Evolutionary conservation across 1,140 invertebrate species (phyloP), one percentile per base, ranked within the genome.

Genomic region (Rhopalosiphum maidis): DNA sequence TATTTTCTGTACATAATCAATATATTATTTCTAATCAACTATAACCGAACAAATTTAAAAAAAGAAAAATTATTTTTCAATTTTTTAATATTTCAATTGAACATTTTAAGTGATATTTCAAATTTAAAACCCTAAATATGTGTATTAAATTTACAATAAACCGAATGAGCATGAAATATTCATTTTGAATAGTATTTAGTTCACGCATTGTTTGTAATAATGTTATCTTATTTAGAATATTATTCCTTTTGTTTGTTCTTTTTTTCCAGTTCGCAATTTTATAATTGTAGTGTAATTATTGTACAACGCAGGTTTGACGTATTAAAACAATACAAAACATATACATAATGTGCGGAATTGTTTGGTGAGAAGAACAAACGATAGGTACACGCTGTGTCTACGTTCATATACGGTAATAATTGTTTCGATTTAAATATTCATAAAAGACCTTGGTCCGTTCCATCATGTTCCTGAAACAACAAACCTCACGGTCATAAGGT

Each of bases 351-450:
- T 18, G 5, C 30, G 54, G 54, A 60, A 77, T 77, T 77, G n/a
- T 77, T 77, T 77, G 60, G 60, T 11, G n/a, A n/a, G n/a, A n/a
- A 77, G 60, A 77, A 77, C n/a, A 77, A 77, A 77, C n/a, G 60
- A 77, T 77, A n/a, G n/a, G n/a, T n/a, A 18, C 60, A 21, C 30
- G 60, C 60, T n/a, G 60, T n/a, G n/a, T 7, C 55, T 60, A 30
- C 30, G 23, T 6, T 35, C 60, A 15, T n/a, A n/a, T 2, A n/a
- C 4, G 15, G n/a, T n/a, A n/a, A 77, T 77, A 77, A n/a, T 77
- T n/a, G 60, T 77, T 77, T 77, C 3, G 15, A 35, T 68, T 77
- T 77, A 77, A 77, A 77, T 77, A 77, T 77, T n/a, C 60, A 77
- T 77, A 77, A 77, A 77, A 77, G 60, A 77, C 60, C 60, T 77